Conservation (phyloP, 2,113 vertebrate species). For the Hippocampus zosterae region DNA sequence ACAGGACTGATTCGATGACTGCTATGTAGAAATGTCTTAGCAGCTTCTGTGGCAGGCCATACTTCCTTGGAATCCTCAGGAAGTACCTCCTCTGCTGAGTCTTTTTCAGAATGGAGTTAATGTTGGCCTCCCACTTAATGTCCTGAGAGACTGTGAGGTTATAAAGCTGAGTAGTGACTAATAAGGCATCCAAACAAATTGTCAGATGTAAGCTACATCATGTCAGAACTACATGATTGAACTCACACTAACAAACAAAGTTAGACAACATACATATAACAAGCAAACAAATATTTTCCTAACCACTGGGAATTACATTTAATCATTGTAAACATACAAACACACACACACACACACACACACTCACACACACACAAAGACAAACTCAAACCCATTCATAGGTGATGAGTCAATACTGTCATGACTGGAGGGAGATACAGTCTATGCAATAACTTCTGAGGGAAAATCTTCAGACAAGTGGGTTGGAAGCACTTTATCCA, state of each 20-base stretch:
- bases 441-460: conserved; percentile 44
- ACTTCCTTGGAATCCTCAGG: too few relatives aligned
- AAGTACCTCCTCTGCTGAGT: too few relatives aligned
- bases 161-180: too few relatives aligned
- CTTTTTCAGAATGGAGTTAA: too few relatives aligned
- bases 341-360: not conserved
- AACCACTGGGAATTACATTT: conserved; percentile 22
- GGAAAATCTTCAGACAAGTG: conserved; percentile 32
- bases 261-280: conserved; percentile 2
- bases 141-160: too few relatives aligned
- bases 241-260: conserved; percentile 6
- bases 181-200: too few relatives aligned
- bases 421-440: conserved; percentile 36
- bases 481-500: conserved; percentile 36
- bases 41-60: too few relatives aligned
- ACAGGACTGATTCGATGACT: too few relatives aligned
- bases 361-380: not conserved
- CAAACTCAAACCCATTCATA: conserved; percentile 13
- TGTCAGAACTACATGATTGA: conserved; percentile 9
- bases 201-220: not conserved
- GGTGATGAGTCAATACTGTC: conserved; percentile 38
- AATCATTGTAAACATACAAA: conserved; percentile 15
- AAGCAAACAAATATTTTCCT: conserved; percentile 33
- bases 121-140: too few relatives aligned
- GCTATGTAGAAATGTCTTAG: too few relatives aligned